A percentile compares a stretch with the other conserved stretches of the same genome.
Conservation (phyloP, 2,113 vertebrate genomes). For the Tretioscincus oriximinensis region DNA sequence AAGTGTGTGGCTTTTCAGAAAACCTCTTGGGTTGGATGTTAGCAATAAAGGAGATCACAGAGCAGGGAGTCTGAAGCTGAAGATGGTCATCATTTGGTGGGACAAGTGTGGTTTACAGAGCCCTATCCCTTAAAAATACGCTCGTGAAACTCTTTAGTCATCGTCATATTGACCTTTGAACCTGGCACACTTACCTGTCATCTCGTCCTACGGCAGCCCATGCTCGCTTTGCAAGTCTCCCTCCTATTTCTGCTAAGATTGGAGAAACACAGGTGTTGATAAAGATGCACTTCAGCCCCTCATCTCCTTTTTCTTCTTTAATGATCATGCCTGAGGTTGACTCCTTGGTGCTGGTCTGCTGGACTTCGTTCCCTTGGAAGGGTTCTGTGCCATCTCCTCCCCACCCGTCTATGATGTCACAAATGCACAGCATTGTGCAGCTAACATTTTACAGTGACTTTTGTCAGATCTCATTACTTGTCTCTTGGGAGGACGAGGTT, state of each 20-base stretch:
- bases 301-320: constrained; percentile 13
- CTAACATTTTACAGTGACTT: constrained; percentile 2
- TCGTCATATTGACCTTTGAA: background rate
- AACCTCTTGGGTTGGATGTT: background rate
- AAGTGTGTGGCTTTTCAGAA: background rate
- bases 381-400: constrained; percentile 4
- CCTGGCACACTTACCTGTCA: constrained; percentile 5
- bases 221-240: constrained; percentile 24
- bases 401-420: constrained; percentile 19
- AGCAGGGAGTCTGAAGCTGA: background rate
- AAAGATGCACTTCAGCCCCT: constrained; percentile 16
- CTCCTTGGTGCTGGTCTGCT: background rate
- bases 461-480: background rate
- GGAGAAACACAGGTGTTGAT: background rate
- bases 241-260: constrained; percentile 9
- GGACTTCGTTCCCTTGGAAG: background rate
- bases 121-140: no score
- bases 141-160: background rate
- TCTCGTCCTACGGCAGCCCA: constrained; percentile 18
- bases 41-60: background rate
- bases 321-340: background rate
- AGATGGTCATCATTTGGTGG: background rate
- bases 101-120: background rate
- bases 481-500: background rate
- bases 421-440: background rate